Evolutionary conservation across 2,113 vertebrate species (phyloP).

Genomic region (Caranx ignobilis): DNA sequence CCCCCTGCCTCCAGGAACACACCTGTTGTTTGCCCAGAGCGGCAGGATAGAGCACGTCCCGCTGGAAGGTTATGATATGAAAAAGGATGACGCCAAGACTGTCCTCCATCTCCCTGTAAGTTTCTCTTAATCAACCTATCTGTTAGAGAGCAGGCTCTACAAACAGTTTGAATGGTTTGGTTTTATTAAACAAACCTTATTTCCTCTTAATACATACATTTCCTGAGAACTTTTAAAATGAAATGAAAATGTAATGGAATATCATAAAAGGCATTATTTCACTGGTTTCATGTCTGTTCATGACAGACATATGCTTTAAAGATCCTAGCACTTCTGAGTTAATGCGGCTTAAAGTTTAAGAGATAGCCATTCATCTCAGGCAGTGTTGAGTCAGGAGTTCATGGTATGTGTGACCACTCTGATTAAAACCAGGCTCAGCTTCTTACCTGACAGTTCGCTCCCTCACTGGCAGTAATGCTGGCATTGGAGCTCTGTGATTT

Average conservation of each 20-base stretch:
- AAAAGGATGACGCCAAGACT: slow-evolving; percentile 86
- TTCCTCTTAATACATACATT: not conserved
- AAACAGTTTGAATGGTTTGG: not conserved
- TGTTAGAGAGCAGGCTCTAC: not conserved
- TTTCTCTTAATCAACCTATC: slow-evolving; percentile 26
- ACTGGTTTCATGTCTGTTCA: not conserved
- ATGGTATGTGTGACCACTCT: not conserved
- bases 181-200: not conserved
- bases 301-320: not conserved
- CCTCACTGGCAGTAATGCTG: slow-evolving; percentile 7
- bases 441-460: not conserved
- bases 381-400: not conserved
- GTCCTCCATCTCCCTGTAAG: slow-evolving; percentile 91
- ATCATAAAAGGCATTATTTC: not conserved
- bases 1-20: slow-evolving; percentile 88
- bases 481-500: not conserved
- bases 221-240: not conserved
- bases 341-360: not conserved
- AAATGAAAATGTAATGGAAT: not conserved
- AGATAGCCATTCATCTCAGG: not conserved
- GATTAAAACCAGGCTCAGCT: not conserved
- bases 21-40: slow-evolving; percentile 91
- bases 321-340: not conserved
- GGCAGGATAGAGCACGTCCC: slow-evolving; percentile 92
- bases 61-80: slow-evolving; percentile 88